phyloP scores from a whole-genome alignment of 2,888 invertebrate genomes.

The Dryocosmus kuriphilus region DNA sequence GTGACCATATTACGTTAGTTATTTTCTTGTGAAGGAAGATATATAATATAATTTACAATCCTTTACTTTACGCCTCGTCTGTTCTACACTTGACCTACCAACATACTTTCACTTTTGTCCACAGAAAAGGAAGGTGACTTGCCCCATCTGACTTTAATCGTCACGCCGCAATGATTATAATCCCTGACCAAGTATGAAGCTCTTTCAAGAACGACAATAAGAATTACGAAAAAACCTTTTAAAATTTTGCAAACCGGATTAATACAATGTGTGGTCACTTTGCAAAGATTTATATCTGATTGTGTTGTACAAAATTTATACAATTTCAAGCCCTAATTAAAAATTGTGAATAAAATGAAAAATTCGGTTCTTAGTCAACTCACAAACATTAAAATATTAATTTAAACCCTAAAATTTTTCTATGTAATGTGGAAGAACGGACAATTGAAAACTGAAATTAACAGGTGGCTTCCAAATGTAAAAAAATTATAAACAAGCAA shows the following conservation, averaged over 20 bases:
- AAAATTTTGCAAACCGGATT: not conserved
- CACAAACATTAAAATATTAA: no score
- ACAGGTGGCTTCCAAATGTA: not conserved
- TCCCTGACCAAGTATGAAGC: not conserved
- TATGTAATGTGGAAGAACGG: no score
- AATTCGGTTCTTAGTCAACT: no score
- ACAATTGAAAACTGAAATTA: not conserved
- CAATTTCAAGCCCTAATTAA: not conserved
- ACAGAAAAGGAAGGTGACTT: constrained; percentile 50
- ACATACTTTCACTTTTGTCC: constrained; percentile 72
- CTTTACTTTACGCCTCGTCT: constrained; percentile 35
- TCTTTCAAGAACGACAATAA: not conserved
- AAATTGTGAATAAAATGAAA: no score
- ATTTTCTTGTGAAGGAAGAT: not conserved
- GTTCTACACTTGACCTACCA: constrained; percentile 72
- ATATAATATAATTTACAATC: constrained; percentile 13
- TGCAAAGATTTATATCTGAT: not conserved
- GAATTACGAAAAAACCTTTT: not conserved
- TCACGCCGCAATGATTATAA: constrained; percentile 3
- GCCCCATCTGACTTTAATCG: constrained; percentile 38
- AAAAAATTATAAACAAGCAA: not conserved
- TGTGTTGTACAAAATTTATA: not conserved
- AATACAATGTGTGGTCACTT: not conserved
- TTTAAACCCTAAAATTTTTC: no score
- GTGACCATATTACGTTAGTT: not conserved